Base-by-base conservation (phyloP, 2,888 invertebrate species). In the Drosophila acutilabella region DNA sequence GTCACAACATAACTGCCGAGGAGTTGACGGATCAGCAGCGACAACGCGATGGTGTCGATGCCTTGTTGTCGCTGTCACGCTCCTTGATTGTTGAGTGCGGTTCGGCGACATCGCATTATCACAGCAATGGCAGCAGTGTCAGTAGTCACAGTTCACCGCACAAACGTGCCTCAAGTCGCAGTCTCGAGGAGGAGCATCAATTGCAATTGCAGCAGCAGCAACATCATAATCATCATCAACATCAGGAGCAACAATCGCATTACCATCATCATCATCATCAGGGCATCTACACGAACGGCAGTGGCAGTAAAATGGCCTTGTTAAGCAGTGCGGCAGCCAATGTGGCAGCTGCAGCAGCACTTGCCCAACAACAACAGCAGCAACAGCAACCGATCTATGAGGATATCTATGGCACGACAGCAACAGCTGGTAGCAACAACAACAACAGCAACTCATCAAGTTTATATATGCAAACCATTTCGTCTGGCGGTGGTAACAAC, bases 31-130 rank as follows among this genome's bases (percentile, higher is more conserved):
- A 95, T 91, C 94, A 94, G 81, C 93, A 95, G 74, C 95, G 95
- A 83, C 95, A 96, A 74, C 95, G 95, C 44, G 96, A 96, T 91
- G 96, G 96, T 65, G 96, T 96, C 0, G 96, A 96, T 86, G 96
- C 96, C 0, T 92, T 96, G 71, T 93, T 96, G 47, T 96, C 96
- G 90, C 93, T 96, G 62, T 96, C 96, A 0, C 93, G 96, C 67
- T 96, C 96, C 1, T 96, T 96, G 6, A 94, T 88, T 54, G 80
- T 88, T 45, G 91, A 90, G 52, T 76, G 80, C 72, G 77, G 88
- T 26, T 88, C 86, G 18, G 64, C 78, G 42, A 56, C 80, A 36
- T 76, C 82, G 16, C 82, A 88, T 26, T 83, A 85, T 60, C 75
- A 83, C 23, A 83, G 83, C 65, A 83, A 85, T 44, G 81, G 88